Base-by-base conservation (phyloP, 2,888 invertebrate species). In the Philopedon plagiatum region DNA sequence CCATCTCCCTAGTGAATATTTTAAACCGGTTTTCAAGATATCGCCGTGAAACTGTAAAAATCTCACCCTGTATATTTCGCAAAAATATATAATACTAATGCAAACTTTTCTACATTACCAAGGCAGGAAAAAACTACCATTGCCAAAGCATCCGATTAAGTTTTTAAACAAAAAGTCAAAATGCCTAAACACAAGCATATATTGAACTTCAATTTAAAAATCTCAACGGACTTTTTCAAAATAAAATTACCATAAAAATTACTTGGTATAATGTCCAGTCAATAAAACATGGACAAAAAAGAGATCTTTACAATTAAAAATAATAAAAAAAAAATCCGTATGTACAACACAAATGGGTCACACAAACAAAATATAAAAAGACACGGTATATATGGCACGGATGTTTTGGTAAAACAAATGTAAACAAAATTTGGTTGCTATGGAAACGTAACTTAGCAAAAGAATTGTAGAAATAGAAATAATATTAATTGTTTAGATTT, bases 201-300 rank as follows among this genome's bases (percentile, higher is more conserved):
- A 11, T 8, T 11, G 2, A 37, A 11, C 5, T 37, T 37, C 34
- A 37, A 37, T 46, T 21, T 19, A 46, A 23, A 46, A 46, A 46
- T 5, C 11, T 41, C 26, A n/a, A 61, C 8, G 19, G 37, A 11
- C 8, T n/a, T n/a, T 23, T 13, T 26, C 1, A 21, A 58, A 58
- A 32, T 34, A 23, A 58, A 44, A 44, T 9, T 9, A 44, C 8
- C 15, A 15, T 15, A 62, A 49, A 62, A 46, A 62, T 46, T 62
- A 62, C 51, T 44, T 34, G 9, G 19, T 11, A 7, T 60, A 23
- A 11, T 7, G 44, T 26, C 70, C 70, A 70, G 70, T 70, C 70
- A 70, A 70, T 63, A 70, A 63, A 70, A 70, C 70, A 23, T 70
- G 64, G 70, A 49, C 39, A 23, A 63, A 57, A 57, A 49, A 67